Evolutionary conservation across 2,797 vertebrate species (phyloP), one percentile per base, ranked within the genome.

Genomic region (Chelmon rostratus): DNA sequence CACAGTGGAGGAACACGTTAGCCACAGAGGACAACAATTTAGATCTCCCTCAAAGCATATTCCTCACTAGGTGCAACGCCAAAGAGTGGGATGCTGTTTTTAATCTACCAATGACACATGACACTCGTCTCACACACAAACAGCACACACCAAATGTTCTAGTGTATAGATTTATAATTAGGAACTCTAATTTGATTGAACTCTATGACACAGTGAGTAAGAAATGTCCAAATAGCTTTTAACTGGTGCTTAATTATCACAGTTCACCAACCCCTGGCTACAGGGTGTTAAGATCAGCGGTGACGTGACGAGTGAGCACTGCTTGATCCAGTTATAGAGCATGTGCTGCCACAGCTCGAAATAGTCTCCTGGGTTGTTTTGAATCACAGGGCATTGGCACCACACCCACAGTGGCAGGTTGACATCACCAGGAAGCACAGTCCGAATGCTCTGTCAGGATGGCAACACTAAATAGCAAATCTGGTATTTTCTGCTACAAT

Each of bases 341-440:
- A 67, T 82, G 67, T 71, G 77, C 71, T 78, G 87, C 78, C 68
- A 63, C 37, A 38, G 79, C 81, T 79, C 75, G 35, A 88, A 91
- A 92, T 87, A 87, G 86, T 79, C 81, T 79, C 71, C 47, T 33
- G 86, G 72, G 80, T 73, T 86, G 79, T 76, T 89, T 82, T 83
- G 83, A 87, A 82, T 82, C 82, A 38, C 38, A 67, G 78, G 79
- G 81, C 74, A 67, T 67, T 87, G 89, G 90, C 89, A 79, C 73
- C 83, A 88, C 83, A 86, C 90, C 90, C 87, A 82, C 37, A 44
- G 72, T 78, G 86, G 78, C 88, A 88, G 88, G 83, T 79, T 90
- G 89, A 80, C 81, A 83, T 83, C 86, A 81, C 70, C 70, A 31
- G 84, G 85, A 81, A 84, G 66, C 62, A 38, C 42, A 52, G 40